Evolutionary conservation across 2,113 vertebrate genomes (phyloP), one percentile per base, ranked within the genome.

Genomic region (Scortum barcoo): DNA sequence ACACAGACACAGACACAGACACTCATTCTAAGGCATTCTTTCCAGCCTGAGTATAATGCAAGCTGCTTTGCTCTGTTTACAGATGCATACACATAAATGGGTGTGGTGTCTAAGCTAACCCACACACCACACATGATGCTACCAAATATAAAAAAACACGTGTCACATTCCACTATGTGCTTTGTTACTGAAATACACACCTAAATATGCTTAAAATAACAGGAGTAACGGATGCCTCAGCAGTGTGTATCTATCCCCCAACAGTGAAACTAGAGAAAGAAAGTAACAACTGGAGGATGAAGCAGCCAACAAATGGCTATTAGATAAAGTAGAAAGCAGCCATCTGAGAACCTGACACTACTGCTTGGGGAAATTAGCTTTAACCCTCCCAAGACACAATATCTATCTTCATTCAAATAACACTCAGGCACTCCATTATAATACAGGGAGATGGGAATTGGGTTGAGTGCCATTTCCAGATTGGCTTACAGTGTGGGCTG

Each of bases 331-430:
- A 77, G 74, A 87, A 78, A 71, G 61, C 60, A 67, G 85, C 86
- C 73, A 53, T 88, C 36, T 73, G 82, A 88, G 78, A 90, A 90
- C 73, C 76, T 76, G 68, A 89, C 78, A 83, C 82, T 70, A 33
- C 12, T 50, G 69, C 88, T 85, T 51, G 56, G 77, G 81, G 70
- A 90, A 91, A 89, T 92, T 82, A 71, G 80, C 76, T 86, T 78
- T 65, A 86, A 87, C 69, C 36, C 85, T 89, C 87, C 81, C 53
- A 56, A 73, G 82, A 82, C 70, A 87, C 81, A 53, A 50, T 86
- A 90, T 93, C 79, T 73, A 82, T 89, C 86, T 90, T 90, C 72
- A 86, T 88, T 86, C 78, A 76, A 75, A 80, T 77, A 88, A 82
- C 78, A 71, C 65, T 78, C 68, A 40, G 56, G 38, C 81, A 78